These are phyloP conservation scores for Drosophila elegans DNA, from an alignment of 1,140 invertebrate species.

Conservation along the genomic window DNA sequence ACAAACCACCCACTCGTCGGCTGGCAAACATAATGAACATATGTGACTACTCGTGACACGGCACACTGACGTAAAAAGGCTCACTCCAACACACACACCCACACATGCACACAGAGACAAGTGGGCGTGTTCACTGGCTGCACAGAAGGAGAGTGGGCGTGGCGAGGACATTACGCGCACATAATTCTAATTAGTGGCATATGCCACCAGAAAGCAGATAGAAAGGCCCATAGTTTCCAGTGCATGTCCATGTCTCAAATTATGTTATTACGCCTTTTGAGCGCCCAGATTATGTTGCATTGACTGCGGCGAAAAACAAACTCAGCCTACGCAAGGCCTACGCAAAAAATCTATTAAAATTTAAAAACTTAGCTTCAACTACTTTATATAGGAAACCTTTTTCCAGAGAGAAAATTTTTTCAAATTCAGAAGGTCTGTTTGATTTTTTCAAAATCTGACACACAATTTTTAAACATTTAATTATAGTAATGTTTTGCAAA, in stretches of 20 bases:
- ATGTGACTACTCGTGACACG: slow-evolving; percentile 54
- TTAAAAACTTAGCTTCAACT: too few relatives aligned
- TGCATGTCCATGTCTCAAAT: slow-evolving; percentile 38
- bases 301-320: slow-evolving; percentile 4
- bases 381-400: too few relatives aligned
- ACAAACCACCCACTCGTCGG: slow-evolving; percentile 56
- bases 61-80: slow-evolving; percentile 77
- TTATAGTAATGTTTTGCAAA: too few relatives aligned
- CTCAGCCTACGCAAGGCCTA: background rate
- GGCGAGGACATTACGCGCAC: slow-evolving; percentile 50
- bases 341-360: background rate
- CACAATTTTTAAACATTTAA: too few relatives aligned
- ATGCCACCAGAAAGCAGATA: slow-evolving; percentile 47
- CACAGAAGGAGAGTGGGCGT: slow-evolving; percentile 26
- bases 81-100: slow-evolving; percentile 43
- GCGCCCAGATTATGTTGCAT: slow-evolving; percentile 28
- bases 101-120: background rate
- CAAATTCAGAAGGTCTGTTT: too few relatives aligned
- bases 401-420: too few relatives aligned
- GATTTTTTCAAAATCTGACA: too few relatives aligned
- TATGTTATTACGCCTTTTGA: slow-evolving; percentile 79
- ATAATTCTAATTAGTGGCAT: slow-evolving; percentile 81
- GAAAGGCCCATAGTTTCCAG: slow-evolving; percentile 15
- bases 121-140: slow-evolving; percentile 12
- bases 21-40: slow-evolving; percentile 77